Evolutionary conservation across 2,888 invertebrate species (phyloP).

Genomic region (Drosophila trichaetosa): DNA sequence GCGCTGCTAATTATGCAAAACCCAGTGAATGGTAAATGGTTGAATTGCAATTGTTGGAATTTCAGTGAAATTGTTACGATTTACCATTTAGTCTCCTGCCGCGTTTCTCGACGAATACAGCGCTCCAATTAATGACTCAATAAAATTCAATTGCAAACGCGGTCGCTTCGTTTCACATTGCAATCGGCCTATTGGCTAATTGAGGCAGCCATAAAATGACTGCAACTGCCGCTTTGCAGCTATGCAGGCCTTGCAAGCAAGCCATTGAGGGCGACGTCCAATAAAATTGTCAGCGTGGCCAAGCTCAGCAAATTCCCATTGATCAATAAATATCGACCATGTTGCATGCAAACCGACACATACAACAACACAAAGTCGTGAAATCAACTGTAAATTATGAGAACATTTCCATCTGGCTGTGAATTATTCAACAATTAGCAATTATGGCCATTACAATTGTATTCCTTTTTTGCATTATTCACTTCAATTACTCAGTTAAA

Average conservation of each 20-base stretch:
- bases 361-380: slow-evolving; percentile 3
- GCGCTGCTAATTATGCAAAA: slow-evolving; percentile 66
- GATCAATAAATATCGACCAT: slow-evolving; percentile 6
- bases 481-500: neutral
- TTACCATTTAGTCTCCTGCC: slow-evolving; percentile 38
- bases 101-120: slow-evolving; percentile 39
- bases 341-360: slow-evolving; percentile 8
- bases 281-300: slow-evolving; percentile 19
- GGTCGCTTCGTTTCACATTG: slow-evolving; percentile 15
- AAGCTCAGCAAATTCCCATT: slow-evolving; percentile 10
- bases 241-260: neutral
- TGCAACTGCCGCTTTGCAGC: slow-evolving; percentile 24
- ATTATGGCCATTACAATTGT: neutral
- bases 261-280: slow-evolving; percentile 1
- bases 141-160: slow-evolving; percentile 69
- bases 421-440: neutral
- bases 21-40: slow-evolving; percentile 46
- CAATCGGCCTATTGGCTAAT: slow-evolving; percentile 35
- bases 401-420: neutral
- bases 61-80: slow-evolving; percentile 62
- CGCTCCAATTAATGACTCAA: slow-evolving; percentile 75
- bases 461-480: neutral
- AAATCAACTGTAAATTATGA: slow-evolving; percentile 33
- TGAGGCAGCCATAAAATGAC: slow-evolving; percentile 39
- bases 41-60: slow-evolving; percentile 49